These are phyloP conservation scores for Chaitophorus viminalis DNA, from an alignment of 2,888 invertebrate species.

Conservation along the genomic window DNA sequence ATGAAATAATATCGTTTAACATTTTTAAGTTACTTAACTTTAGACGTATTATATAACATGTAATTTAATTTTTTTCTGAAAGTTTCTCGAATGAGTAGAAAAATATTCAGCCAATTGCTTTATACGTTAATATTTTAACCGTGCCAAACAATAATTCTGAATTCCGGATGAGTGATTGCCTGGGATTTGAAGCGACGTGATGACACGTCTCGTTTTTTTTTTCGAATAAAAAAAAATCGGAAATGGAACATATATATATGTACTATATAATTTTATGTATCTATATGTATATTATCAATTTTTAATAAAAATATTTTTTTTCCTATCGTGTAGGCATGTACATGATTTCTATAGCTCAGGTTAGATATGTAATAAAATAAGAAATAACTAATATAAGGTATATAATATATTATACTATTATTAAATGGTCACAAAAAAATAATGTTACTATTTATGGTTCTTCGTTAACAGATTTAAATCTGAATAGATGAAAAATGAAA, in stretches of 20 bases:
- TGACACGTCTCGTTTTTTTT: conserved; percentile 21
- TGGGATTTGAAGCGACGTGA: background rate
- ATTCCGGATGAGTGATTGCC: conserved; percentile 38
- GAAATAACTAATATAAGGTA: too few species aligned
- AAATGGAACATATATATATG: background rate
- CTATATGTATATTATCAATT: background rate
- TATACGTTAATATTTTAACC: background rate
- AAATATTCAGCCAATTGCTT: background rate
- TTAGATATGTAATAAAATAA: too few species aligned
- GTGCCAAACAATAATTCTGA: background rate
- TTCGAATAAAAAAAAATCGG: background rate
- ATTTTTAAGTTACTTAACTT: too few species aligned
- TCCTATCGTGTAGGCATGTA: background rate
- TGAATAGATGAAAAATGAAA: too few species aligned
- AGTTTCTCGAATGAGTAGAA: background rate
- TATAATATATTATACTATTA: too few species aligned
- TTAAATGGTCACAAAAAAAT: too few species aligned
- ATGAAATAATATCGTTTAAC: too few species aligned
- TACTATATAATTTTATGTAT: too few species aligned
- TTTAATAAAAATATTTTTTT: background rate
- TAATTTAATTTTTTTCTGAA: too few species aligned
- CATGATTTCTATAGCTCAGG: background rate
- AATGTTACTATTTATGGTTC: too few species aligned
- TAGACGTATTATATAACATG: too few species aligned
- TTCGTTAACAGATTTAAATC: too few species aligned